Base-by-base conservation (phyloP, 2,113 vertebrate species). In the Pica pica region DNA sequence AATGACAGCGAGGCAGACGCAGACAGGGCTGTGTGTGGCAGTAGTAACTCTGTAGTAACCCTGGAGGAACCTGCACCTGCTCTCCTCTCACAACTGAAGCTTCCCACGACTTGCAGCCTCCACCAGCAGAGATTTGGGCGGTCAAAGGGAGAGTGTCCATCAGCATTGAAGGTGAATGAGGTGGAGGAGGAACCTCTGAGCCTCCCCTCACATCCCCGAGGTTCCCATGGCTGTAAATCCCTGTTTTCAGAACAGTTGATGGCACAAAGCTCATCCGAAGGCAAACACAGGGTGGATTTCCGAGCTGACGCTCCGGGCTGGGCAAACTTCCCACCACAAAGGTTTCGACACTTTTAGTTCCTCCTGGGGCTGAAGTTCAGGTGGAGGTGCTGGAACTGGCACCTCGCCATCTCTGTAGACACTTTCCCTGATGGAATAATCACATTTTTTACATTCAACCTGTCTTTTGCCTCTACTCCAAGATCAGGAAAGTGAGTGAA, bases 221-320 rank as follows among this genome's bases (percentile, higher is more conserved):
- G 14, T 30, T 71, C 61, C 73, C 1, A 0, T 8, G 47, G 65
- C 77, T 59, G 42, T 67, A 63, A 94, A 87, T 83, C 57, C 11
- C 26, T 23, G 17, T 22, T 85, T 50, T 87, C 39, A 42, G 80
- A 74, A 8, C 2, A 5, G 14, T 1, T 41, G 71, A 46, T 13
- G n/a, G 83, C 59, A 71, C n/a, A 17, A 27, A 67, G 75, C 31
- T 93, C 41, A 80, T 70, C 78, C 59, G 5, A 91, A 75, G 31
- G 67, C 71, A 93, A 96, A 94, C 93, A 70, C 6, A 4, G n/a
- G 4, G 49, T 41, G 71, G 84, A 77, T 83, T 86, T 81, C 91
- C 10, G 7, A 90, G 89, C 50, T 41, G 26, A 70, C 61, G 63
- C 39, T 57, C 21, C 0, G 6, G 42, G 71, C 52, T 91, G 61